Conservation (phyloP, 2,113 vertebrate species). For the Cephalopterus ornatus region DNA sequence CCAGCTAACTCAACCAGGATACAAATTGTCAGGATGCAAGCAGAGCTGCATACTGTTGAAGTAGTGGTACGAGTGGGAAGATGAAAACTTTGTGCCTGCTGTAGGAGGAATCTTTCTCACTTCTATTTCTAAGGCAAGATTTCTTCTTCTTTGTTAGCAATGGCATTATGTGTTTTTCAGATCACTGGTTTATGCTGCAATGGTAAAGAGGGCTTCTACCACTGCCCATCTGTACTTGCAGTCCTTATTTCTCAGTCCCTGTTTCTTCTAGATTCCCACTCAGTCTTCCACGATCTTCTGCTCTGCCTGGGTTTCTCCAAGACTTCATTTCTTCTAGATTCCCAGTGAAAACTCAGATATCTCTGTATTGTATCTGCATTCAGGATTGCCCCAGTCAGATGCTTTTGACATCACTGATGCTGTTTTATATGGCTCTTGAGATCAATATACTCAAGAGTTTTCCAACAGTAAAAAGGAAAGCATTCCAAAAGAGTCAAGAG, state of each 20-base stretch:
- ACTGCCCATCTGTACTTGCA: background rate
- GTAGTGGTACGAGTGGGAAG: slow-evolving; percentile 46
- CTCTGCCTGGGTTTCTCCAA: background rate
- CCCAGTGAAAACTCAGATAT: background rate
- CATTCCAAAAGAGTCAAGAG: background rate
- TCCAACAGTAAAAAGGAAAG: background rate
- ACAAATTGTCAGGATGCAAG: slow-evolving; percentile 1
- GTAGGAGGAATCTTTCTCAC: slow-evolving; percentile 65
- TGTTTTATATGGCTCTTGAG: background rate
- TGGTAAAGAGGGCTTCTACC: background rate
- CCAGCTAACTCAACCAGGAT: background rate
- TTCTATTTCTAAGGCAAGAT: slow-evolving; percentile 61
- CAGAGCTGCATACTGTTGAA: slow-evolving; percentile 7
- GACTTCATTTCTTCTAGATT: background rate
- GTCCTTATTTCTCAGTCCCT: background rate
- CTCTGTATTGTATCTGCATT: background rate
- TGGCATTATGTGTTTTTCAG: background rate
- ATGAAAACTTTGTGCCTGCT: slow-evolving; percentile 53
- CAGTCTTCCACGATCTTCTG: background rate
- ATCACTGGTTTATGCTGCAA: background rate
- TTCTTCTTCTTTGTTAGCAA: slow-evolving; percentile 48
- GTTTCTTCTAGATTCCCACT: background rate
- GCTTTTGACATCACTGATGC: background rate
- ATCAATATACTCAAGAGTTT: background rate
- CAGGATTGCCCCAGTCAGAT: background rate